Base-by-base conservation (phyloP, 2,113 vertebrate genomes). In the Nannobrachium achirus region DNA sequence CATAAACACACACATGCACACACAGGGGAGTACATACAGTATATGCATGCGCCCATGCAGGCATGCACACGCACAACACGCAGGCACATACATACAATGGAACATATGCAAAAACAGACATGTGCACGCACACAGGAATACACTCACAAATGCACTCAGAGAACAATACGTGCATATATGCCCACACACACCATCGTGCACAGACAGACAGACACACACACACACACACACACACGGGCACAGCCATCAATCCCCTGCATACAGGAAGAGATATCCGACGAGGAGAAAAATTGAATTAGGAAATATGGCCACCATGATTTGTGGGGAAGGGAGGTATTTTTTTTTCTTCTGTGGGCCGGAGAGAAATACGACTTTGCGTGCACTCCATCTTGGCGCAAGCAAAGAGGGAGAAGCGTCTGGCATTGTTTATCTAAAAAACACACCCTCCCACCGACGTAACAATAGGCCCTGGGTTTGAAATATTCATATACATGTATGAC, bases 401-500 rank as follows among this genome's bases (percentile, higher is more conserved):
- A 56, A 80, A 84, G 64, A 81, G 67, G 63, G 79, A 86, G 87
- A 88, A 83, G 81, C 88, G 79, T 86, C 80, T 75, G 73, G 25
- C 73, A 76, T 84, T 87, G 88, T 90, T 85, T 88, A 84, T 88
- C 75, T 80, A 87, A 85, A n/a, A 74, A 70, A 33, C 25, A 33
- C 25, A 33, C 25, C 25, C 75, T 53, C 80, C 79, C 80, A 68
- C 86, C 81, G 6, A 66, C 77, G 81, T 76, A 78, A 81, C 88
- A 86, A 79, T 83, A 80, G 66, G n/a, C n/a, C 81, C 79, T 84
- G 3, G 79, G 82, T 88, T 81, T 87, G 86, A 89, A 91, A 89
- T 89, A 89, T 91, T 86, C 88, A 89, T 86, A 88, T 83, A 86
- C 79, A 88, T 84, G 85, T 91, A 86, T 86, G 85, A 89, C 89